Evolutionary conservation across 2,113 vertebrate genomes (phyloP).

Genomic region (Eretmochelys imbricata): DNA sequence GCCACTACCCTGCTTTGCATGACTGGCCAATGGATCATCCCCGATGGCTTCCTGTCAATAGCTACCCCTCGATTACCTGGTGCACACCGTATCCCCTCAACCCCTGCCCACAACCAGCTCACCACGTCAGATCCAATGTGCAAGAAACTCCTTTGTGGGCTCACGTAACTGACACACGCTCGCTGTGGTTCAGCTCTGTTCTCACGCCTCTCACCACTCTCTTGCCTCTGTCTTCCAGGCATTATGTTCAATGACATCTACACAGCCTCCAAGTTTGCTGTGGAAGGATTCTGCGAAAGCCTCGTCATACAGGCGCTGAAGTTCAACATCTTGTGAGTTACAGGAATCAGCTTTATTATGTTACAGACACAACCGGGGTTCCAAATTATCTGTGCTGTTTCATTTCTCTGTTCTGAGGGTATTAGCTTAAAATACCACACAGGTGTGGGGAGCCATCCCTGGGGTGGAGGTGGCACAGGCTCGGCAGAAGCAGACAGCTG

Average conservation of each 20-base stretch:
- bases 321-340: constrained; percentile 82
- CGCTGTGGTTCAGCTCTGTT: not conserved
- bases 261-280: constrained; percentile 80
- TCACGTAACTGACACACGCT: not conserved
- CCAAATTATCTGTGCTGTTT: not conserved
- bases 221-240: constrained; percentile 44
- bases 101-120: not conserved
- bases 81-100: not conserved
- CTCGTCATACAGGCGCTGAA: constrained; percentile 79
- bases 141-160: not conserved
- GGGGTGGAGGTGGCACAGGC: accelerated
- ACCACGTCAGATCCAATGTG: not conserved
- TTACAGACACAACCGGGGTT: not conserved
- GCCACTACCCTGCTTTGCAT: not conserved
- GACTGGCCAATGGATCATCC: not conserved
- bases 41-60: not conserved
- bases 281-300: constrained; percentile 86
- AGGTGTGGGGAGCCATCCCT: not conserved
- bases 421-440: not conserved
- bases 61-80: not conserved
- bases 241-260: constrained; percentile 82
- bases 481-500: not conserved
- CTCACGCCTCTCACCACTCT: not conserved
- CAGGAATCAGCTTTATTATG: not conserved
- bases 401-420: not conserved